phyloP scores from a whole-genome alignment of 2,113 vertebrate species.

The Pandion haliaetus region DNA sequence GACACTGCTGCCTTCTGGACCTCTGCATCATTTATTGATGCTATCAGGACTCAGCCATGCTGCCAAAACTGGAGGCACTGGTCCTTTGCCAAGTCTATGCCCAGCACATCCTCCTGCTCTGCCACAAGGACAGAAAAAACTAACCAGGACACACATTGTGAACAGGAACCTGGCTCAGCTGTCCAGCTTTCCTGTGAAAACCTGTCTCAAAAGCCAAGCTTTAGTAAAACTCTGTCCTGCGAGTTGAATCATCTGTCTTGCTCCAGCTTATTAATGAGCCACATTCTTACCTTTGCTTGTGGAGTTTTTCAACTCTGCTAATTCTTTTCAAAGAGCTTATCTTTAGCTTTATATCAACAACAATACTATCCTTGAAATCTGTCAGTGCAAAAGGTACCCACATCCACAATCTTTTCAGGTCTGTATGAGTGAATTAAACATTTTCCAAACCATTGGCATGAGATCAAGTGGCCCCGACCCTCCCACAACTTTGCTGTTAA shows the following conservation, averaged over 20 bases:
- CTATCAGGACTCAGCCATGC: background rate
- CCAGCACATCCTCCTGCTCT: background rate
- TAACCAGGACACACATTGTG: background rate
- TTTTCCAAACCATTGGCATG: background rate
- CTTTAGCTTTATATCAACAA: background rate
- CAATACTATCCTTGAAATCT: background rate
- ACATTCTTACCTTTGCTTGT: background rate
- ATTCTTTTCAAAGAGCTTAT: background rate
- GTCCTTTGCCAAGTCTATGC: background rate
- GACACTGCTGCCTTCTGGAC: conserved; percentile 35
- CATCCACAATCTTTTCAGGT: background rate
- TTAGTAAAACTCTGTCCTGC: background rate
- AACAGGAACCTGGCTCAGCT: background rate
- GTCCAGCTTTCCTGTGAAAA: background rate
- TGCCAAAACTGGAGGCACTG: conserved; percentile 25
- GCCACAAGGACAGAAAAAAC: background rate
- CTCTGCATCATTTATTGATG: conserved; percentile 23
- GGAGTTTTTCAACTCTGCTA: background rate
- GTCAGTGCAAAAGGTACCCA: background rate
- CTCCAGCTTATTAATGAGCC: background rate
- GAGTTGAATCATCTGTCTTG: background rate
- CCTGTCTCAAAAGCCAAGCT: background rate
- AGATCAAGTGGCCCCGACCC: background rate
- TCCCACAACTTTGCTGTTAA: background rate
- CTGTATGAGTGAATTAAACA: background rate